Conservation (phyloP, 2,113 vertebrate species). For the Genyomyrus donnyi region DNA sequence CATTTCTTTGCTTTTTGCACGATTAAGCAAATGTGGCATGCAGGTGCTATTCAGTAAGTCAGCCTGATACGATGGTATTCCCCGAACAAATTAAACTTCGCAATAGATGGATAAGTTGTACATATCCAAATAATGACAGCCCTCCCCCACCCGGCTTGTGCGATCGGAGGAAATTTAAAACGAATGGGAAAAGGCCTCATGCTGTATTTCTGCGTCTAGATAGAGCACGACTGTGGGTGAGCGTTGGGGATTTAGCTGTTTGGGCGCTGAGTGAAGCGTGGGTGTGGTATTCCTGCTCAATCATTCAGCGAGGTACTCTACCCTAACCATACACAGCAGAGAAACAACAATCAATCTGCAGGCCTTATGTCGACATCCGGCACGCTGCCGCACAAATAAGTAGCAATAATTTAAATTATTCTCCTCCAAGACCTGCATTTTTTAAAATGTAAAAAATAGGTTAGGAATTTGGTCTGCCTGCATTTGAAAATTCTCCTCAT, state of each 20-base stretch:
- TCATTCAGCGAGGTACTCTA: background rate
- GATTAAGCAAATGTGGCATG: slow-evolving; percentile 67
- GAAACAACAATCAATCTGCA: background rate
- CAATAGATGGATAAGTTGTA: slow-evolving; percentile 55
- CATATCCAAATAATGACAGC: slow-evolving; percentile 33
- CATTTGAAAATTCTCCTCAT: background rate
- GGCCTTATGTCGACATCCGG: background rate
- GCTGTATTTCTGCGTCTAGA: background rate
- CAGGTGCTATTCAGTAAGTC: slow-evolving; percentile 60
- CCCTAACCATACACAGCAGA: background rate
- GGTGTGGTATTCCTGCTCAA: background rate
- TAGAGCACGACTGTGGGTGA: background rate
- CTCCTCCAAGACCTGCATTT: slow-evolving; percentile 7
- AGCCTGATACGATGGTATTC: slow-evolving; percentile 58
- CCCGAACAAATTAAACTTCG: slow-evolving; percentile 66
- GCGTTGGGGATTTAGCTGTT: background rate
- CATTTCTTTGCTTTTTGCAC: slow-evolving; percentile 61
- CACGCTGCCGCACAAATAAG: background rate
- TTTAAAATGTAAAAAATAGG: slow-evolving; percentile 2
- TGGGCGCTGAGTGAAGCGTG: background rate
- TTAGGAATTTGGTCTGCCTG: background rate
- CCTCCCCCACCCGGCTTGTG: background rate
- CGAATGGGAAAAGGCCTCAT: background rate
- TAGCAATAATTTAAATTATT: slow-evolving; percentile 1
- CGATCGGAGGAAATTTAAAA: slow-evolving; percentile 21